phyloP scores from a whole-genome alignment of 2,888 invertebrate species.

The Sepiola atlantica region DNA sequence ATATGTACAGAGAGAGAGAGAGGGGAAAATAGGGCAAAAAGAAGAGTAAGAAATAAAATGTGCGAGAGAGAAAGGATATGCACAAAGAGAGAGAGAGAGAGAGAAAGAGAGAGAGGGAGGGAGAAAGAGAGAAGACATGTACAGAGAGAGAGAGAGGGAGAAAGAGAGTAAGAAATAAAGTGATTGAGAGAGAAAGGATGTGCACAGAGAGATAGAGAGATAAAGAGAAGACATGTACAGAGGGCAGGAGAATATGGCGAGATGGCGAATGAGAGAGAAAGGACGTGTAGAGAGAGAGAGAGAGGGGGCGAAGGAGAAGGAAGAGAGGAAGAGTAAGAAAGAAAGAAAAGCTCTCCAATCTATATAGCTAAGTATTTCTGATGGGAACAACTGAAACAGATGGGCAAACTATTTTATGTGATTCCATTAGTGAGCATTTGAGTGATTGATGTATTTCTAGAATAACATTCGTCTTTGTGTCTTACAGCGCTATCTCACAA shows the following conservation, averaged over 20 bases:
- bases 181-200: not conserved
- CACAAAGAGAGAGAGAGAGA: not conserved
- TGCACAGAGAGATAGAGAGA: too few relatives aligned
- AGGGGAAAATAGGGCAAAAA: too few relatives aligned
- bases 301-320: too few relatives aligned
- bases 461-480: not conserved
- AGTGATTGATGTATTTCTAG: constrained; percentile 32
- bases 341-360: not conserved
- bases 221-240: not conserved
- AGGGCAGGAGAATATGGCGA: too few relatives aligned
- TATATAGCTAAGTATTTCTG: not conserved
- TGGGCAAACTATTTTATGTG: not conserved
- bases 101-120: not conserved
- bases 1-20: too few relatives aligned
- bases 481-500: not conserved
- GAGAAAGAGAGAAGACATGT: not conserved
- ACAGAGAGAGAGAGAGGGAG: not conserved
- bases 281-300: too few relatives aligned
- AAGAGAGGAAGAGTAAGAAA: not conserved
- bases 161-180: too few relatives aligned
- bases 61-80: too few relatives aligned
- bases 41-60: too few relatives aligned
- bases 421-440: constrained; percentile 2
- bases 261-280: not conserved
- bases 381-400: not conserved